Percentiles rank a stretch among this genome's conserved stretches.
Evolutionary conservation across 2,113 vertebrate genomes (phyloP).

Genomic region (Hirundichthys speculiger): DNA sequence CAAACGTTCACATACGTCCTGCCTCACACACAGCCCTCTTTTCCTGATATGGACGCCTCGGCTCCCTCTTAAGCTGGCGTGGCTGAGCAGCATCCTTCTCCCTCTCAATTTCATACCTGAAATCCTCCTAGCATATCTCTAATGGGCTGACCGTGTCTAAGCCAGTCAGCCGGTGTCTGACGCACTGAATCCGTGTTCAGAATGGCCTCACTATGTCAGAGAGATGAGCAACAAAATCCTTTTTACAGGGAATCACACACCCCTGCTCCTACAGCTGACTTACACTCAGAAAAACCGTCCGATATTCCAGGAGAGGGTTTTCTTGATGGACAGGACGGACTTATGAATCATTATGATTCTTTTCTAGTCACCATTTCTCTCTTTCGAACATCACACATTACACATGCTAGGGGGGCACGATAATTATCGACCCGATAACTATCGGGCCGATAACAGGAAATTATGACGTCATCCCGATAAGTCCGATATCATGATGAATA

Average conservation of each 20-base stretch:
- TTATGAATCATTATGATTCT: background rate
- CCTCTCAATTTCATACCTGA: constrained; percentile 72
- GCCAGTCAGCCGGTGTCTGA: constrained; percentile 55
- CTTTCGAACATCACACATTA: no score
- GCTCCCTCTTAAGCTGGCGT: constrained; percentile 53
- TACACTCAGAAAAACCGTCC: constrained; percentile 29
- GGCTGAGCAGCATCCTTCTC: constrained; percentile 43
- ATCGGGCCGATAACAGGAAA: no score
- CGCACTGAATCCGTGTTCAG: constrained; percentile 59
- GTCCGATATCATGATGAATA: no score
- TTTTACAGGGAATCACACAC: constrained; percentile 45
- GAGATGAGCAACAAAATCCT: constrained; percentile 53
- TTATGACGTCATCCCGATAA: no score
- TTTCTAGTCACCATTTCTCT: no score
- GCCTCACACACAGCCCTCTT: constrained; percentile 17
- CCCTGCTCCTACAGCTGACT: no score
- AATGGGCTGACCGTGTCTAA: constrained; percentile 66
- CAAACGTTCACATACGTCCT: constrained; percentile 1
- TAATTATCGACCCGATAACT: no score
- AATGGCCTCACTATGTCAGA: constrained; percentile 54
- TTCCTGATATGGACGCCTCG: constrained; percentile 33
- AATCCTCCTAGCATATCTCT: constrained; percentile 58
- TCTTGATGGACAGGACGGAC: background rate
- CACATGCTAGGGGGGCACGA: no score
- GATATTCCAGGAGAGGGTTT: constrained; percentile 5